Base-by-base conservation (phyloP, 2,797 vertebrate genomes). In the Ispidina picta region DNA sequence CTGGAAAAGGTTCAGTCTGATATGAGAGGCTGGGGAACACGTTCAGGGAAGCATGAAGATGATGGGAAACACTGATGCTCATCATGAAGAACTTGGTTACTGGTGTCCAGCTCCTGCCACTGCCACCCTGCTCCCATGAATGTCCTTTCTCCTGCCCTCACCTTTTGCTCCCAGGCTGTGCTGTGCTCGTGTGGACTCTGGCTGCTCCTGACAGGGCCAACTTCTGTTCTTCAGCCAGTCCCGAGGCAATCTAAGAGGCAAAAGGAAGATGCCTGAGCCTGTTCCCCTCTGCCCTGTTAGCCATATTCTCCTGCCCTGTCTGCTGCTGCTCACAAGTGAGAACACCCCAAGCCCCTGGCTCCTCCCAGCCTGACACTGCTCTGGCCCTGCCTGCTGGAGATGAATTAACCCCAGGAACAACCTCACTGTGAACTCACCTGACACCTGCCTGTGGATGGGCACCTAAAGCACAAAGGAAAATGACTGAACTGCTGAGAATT, bases 1-100 rank as follows among this genome's bases (percentile, higher is more conserved):
- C 88, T 6, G 25, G 52, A 54, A 82, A 89, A 71, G 68, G 63
- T 87, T 96, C 76, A 55, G 74, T 80, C 80, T 82, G 72, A 78
- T 7, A 58, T 23, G 35, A 64, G 56, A 74, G 64, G 37, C 73
- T 58, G 82, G 44, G 46, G 52, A 83, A 62, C 41, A 49, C 25
- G 10, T 3, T 12, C 44, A 85, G 0, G 29, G 37, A 41, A 75
- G 54, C 37, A 37, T 1, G 10, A 77, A 73, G 37, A 14, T 12
- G 39, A 31, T 2, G 55, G 60, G 23, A 44, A 43, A 26, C 16
- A 7, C 6, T 1, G 15, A 10, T 22, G 18, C 56, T 71, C 26
- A 11, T 12, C 15, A 4, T 14, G 8, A 28, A 23, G 21, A 76
- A n/a, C 16, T 13, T 4, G 0, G 29, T 19, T 51, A 41, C 68